Conservation (phyloP, 2,113 vertebrate species). For the Cheirogaleus medius region DNA sequence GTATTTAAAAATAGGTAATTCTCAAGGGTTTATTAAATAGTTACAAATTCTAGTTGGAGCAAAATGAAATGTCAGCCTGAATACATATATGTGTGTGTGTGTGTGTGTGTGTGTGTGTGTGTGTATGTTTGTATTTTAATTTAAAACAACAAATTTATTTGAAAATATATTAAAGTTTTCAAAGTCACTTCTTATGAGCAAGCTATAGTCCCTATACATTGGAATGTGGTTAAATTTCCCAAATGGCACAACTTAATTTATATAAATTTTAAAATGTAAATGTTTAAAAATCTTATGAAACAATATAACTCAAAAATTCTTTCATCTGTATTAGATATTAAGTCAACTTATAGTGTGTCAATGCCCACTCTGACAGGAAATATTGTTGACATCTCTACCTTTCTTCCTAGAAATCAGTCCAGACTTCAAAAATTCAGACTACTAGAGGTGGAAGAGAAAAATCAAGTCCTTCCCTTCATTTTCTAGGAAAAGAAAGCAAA, state of each 20-base stretch:
- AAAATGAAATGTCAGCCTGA: no score
- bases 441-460: background rate
- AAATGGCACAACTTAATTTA: background rate
- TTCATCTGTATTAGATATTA: background rate
- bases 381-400: background rate
- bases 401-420: no score
- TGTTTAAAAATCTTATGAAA: background rate
- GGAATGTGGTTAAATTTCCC: background rate
- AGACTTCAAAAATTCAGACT: background rate
- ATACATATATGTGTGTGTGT: no score
- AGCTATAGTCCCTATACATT: background rate
- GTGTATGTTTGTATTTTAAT: no score
- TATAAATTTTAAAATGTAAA: background rate
- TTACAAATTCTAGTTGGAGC: background rate
- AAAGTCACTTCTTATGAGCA: background rate
- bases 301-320: background rate
- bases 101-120: background rate
- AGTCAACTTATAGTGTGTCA: background rate
- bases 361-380: background rate
- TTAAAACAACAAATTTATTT: no score
- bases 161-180: background rate
- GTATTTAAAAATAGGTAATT: background rate
- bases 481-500: constrained; percentile 17
- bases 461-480: background rate
- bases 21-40: background rate